phyloP scores from a whole-genome alignment of 2,888 invertebrate species.

The Lochmaea capreae region DNA sequence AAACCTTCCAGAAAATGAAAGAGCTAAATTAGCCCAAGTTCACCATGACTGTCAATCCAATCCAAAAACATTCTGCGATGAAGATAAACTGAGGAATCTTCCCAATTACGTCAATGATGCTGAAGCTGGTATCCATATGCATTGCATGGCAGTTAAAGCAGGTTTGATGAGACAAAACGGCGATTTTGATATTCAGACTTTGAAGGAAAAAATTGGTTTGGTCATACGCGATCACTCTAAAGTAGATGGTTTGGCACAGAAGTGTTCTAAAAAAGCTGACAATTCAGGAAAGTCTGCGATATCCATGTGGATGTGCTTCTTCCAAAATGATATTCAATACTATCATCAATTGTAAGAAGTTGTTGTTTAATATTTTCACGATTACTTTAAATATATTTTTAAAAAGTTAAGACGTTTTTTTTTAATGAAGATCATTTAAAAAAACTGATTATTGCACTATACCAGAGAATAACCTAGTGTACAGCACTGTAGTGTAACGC shows the following conservation, averaged over 20 bases:
- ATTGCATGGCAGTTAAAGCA: constrained; percentile 43
- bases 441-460: neutral
- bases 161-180: constrained; percentile 38
- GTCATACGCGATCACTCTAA: constrained; percentile 26
- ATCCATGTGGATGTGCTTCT: constrained; percentile 38
- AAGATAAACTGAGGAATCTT: constrained; percentile 36
- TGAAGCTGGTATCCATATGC: constrained; percentile 41
- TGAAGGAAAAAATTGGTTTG: constrained; percentile 33
- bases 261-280: constrained; percentile 32
- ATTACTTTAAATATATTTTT: neutral
- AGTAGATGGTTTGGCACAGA: constrained; percentile 29
- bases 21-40: constrained; percentile 27
- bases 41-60: constrained; percentile 40
- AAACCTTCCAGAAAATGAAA: constrained; percentile 33
- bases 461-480: too few relatives aligned
- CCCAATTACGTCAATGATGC: constrained; percentile 27
- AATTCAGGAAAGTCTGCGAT: constrained; percentile 38
- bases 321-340: constrained; percentile 38
- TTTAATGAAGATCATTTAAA: neutral
- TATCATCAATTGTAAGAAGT: constrained; percentile 34
- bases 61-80: constrained; percentile 37
- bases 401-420: neutral
- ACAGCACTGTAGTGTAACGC: too few relatives aligned
- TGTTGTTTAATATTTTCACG: neutral
- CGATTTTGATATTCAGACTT: constrained; percentile 22